Conservation (phyloP, 2,113 vertebrate species). For the Climacteris rufus region DNA sequence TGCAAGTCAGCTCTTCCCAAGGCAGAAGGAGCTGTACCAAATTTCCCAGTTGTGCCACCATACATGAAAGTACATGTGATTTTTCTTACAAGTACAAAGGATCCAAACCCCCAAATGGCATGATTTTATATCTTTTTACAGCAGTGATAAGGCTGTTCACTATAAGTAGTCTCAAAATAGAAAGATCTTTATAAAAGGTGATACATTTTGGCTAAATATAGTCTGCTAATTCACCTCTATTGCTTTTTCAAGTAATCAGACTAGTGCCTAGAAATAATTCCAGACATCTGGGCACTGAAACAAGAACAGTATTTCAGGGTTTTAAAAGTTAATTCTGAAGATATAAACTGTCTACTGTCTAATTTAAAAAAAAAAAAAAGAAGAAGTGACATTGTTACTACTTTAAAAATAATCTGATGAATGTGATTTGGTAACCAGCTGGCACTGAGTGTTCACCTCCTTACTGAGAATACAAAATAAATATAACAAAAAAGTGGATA, state of each 20-base stretch:
- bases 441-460: background rate
- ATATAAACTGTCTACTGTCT: background rate
- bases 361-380: background rate
- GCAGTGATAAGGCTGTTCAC: background rate
- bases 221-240: background rate
- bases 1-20: background rate
- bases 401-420: background rate
- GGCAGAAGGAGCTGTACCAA: background rate
- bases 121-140: background rate
- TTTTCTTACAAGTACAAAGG: background rate
- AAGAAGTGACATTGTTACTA: background rate
- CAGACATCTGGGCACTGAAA: background rate
- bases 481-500: background rate
- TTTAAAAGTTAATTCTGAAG: background rate
- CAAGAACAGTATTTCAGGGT: background rate
- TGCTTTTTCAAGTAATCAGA: background rate
- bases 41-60: fast-evolving
- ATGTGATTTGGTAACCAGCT: background rate
- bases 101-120: background rate
- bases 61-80: fast-evolving
- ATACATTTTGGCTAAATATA: background rate
- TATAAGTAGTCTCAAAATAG: background rate
- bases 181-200: background rate
- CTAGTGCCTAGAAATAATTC: background rate
- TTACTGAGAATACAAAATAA: background rate